These are phyloP conservation scores for Ageneiosus marmoratus DNA, from an alignment of 2,113 vertebrate species.

Conservation along the genomic window DNA sequence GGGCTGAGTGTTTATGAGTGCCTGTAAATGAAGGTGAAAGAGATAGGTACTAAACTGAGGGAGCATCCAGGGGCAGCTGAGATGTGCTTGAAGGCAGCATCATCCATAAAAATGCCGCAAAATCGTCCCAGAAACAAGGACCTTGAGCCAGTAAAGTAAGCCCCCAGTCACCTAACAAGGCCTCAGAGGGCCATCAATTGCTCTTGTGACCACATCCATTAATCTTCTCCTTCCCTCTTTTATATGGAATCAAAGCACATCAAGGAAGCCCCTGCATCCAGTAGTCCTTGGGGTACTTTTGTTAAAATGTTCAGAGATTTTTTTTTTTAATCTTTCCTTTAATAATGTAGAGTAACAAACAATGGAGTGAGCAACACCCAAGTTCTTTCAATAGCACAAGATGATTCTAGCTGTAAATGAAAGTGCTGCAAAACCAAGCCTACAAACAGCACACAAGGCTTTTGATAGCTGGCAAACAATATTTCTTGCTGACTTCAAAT, in stretches of 20 bases:
- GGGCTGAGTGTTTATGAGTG: constrained; percentile 69
- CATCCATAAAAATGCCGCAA: constrained; percentile 53
- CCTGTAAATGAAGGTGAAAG: constrained; percentile 42
- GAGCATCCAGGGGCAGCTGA: constrained; percentile 61
- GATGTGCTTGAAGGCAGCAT: constrained; percentile 55
- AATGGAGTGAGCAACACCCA: constrained; percentile 72
- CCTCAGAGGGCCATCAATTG: constrained; percentile 70
- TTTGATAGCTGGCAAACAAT: constrained; percentile 72
- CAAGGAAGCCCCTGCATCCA: constrained; percentile 78
- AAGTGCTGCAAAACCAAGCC: constrained; percentile 49
- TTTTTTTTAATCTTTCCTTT: constrained; percentile 73
- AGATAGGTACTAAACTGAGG: constrained; percentile 32
- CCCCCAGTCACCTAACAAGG: constrained; percentile 69
- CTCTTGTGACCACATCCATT: constrained; percentile 71
- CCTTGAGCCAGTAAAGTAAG: constrained; percentile 65
- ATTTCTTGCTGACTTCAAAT: constrained; percentile 68
- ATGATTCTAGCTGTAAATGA: constrained; percentile 50
- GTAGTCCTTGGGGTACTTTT: constrained; percentile 81
- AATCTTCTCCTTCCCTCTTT: constrained; percentile 65
- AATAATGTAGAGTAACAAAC: constrained; percentile 71
- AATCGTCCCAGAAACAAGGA: constrained; percentile 40
- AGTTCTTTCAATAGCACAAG: constrained; percentile 65
- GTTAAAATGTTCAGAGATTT: constrained; percentile 77
- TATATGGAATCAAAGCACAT: constrained; percentile 77
- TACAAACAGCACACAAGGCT: constrained; percentile 57